Base-by-base conservation (phyloP, 2,888 invertebrate genomes). In the Cyrtodaria siliqua region DNA sequence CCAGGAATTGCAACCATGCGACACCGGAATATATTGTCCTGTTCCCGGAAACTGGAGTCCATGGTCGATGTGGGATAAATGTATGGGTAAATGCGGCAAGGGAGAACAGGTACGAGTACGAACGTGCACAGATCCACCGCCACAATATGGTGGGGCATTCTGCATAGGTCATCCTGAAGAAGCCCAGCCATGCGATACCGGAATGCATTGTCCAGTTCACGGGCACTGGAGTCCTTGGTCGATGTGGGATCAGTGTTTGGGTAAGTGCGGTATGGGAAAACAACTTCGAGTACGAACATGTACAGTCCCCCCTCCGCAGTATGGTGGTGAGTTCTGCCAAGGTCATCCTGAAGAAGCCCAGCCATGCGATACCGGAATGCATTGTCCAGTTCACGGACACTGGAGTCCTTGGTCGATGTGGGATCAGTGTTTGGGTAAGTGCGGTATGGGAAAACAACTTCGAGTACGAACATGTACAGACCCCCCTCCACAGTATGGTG, bases 371-470 rank as follows among this genome's bases (percentile, higher is more conserved):
- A 71, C 29, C n/a, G 60, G 56, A 20, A 18, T 55, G 18, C 16
- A 29, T 1, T 81, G 80, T 61, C 18, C 33, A 4, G 56, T 74
- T 12, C 42, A 75, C 33, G 79, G 79, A 2, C 23, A 40, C 12
- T 82, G 82, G 82, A 59, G 68, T 16, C 6, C n/a, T 0, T 82
- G 82, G 82, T 50, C 56, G 8, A 33, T 27, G 9, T 79, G 76
- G 76, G 59, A 61, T 8, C 1, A 8, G 0, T 82, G 82, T 62
- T 29, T 18, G 38, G 66, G 40, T 12, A 44, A 18, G 0, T 82
- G 82, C 56, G 82, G 79, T 12, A 47, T 57, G 29, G 77, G 77
- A 12, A 24, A 2, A 4, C 24, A 33, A 24, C 20, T 42, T 2
- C 53, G 77, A 42, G 18, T 29, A 3, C 33, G 78, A n/a, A 27